Percentiles rank a stretch among this genome's conserved stretches.
These are phyloP conservation scores for Halesus radiatus DNA, from an alignment of 1,140 invertebrate species.

Conservation along the genomic window DNA sequence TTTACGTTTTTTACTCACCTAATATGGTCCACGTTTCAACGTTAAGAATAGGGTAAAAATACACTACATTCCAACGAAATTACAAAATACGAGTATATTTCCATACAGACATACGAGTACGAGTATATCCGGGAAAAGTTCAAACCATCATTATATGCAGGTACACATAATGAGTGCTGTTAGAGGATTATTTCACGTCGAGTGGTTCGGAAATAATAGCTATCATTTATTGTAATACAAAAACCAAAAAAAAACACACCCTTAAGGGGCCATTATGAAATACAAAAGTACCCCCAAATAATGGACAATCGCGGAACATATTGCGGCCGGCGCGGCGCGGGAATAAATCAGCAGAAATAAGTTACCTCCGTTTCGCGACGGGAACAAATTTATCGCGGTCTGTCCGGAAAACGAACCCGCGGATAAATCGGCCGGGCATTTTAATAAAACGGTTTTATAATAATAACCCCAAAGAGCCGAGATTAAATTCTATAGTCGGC, in stretches of 20 bases:
- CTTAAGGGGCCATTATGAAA: slow-evolving; percentile 33
- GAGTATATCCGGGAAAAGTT: no score
- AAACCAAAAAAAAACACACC: slow-evolving; percentile 12
- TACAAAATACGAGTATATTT: no score
- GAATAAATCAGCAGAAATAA: slow-evolving; percentile 42
- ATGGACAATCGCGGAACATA: slow-evolving; percentile 40
- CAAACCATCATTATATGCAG: no score
- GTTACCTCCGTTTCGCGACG: slow-evolving; percentile 6
- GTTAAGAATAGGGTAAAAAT: no score
- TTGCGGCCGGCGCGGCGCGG: slow-evolving; percentile 22
- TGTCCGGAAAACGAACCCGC: slow-evolving; percentile 18
- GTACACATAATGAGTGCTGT: not conserved
- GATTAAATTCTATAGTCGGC: slow-evolving; percentile 8
- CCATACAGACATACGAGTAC: no score
- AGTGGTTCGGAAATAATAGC: slow-evolving; percentile 33
- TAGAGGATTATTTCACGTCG: not conserved
- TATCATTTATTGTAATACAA: slow-evolving; percentile 35
- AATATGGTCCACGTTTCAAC: no score
- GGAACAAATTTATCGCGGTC: slow-evolving; percentile 30
- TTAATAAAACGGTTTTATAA: slow-evolving; percentile 41
- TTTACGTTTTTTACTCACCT: no score
- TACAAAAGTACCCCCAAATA: slow-evolving; percentile 35
- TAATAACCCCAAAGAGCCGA: slow-evolving; percentile 15
- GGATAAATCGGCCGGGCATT: slow-evolving; percentile 30
- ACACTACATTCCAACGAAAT: no score